phyloP scores from a whole-genome alignment of 2,888 invertebrate species.

The Acleris holmiana region DNA sequence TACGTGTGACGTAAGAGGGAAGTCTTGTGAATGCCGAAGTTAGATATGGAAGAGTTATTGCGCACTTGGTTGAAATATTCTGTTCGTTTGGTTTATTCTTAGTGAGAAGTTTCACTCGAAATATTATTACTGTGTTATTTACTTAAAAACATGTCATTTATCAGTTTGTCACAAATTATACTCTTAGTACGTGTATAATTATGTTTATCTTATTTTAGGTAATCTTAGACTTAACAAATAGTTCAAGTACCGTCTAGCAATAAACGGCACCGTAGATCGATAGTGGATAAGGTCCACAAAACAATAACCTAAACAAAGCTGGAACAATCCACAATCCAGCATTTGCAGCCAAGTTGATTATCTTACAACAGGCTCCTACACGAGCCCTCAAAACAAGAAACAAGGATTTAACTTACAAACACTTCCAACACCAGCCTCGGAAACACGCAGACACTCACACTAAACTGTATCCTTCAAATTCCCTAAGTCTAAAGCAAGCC shows the following conservation, averaged over 20 bases:
- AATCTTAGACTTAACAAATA: too few species aligned
- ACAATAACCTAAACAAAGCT: too few species aligned
- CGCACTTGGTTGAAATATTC: slow-evolving; percentile 34
- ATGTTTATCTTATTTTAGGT: too few species aligned
- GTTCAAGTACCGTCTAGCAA: too few species aligned
- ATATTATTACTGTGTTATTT: neutral
- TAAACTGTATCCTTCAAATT: slow-evolving; percentile 37
- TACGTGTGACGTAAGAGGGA: slow-evolving; percentile 50
- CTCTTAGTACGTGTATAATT: too few species aligned
- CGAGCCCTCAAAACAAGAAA: neutral
- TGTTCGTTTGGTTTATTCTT: slow-evolving; percentile 10
- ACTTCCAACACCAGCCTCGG: slow-evolving; percentile 17
- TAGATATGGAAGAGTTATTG: slow-evolving; percentile 41
- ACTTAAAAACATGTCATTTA: too few species aligned
- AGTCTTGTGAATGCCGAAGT: slow-evolving; percentile 40
- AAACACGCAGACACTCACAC: slow-evolving; percentile 29
- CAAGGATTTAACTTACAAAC: neutral
- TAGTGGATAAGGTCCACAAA: too few species aligned
- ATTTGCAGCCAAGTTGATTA: too few species aligned
- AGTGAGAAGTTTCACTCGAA: neutral
- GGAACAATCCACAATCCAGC: too few species aligned
- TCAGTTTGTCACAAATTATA: too few species aligned
- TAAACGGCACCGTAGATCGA: too few species aligned
- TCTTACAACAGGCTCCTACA: too few species aligned
- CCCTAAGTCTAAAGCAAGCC: slow-evolving; percentile 29